phyloP scores from a whole-genome alignment of 2,797 vertebrate species.

The Brotogeris chrysoptera region DNA sequence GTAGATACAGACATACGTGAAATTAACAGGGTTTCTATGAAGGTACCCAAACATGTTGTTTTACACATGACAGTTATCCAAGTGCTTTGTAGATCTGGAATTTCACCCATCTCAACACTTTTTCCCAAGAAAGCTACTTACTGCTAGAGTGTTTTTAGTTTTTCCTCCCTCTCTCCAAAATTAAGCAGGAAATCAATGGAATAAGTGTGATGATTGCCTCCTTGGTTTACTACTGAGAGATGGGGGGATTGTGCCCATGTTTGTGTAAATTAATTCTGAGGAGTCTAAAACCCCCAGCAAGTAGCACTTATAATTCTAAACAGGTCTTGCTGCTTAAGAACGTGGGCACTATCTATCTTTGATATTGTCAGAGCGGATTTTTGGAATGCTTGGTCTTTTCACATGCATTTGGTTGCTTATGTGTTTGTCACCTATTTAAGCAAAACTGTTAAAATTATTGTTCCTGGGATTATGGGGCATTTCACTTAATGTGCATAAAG shows the following conservation, averaged over 20 bases:
- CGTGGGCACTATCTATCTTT: not conserved
- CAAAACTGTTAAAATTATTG: not conserved
- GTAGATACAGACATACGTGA: not conserved
- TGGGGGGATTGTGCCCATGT: not conserved
- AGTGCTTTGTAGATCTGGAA: not conserved
- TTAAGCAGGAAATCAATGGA: not conserved
- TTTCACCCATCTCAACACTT: not conserved
- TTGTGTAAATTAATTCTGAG: not conserved
- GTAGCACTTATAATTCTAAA: rapidly evolving
- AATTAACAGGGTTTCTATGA: not conserved
- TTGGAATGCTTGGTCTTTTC: not conserved
- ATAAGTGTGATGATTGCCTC: not conserved
- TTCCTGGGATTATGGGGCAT: not conserved
- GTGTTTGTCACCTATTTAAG: not conserved
- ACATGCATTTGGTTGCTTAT: not conserved
- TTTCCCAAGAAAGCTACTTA: not conserved
- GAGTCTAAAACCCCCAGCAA: not conserved
- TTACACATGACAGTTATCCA: not conserved
- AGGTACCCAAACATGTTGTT: not conserved
- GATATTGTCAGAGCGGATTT: not conserved
- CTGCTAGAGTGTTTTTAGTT: not conserved
- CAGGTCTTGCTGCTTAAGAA: not conserved
- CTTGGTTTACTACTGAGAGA: not conserved
- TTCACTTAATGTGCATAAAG: not conserved
- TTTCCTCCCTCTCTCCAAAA: not conserved